Percentiles rank a stretch among this genome's conserved stretches.
Conservation (phyloP, 1,140 invertebrate genomes). For the Rhopalosiphum maidis region DNA sequence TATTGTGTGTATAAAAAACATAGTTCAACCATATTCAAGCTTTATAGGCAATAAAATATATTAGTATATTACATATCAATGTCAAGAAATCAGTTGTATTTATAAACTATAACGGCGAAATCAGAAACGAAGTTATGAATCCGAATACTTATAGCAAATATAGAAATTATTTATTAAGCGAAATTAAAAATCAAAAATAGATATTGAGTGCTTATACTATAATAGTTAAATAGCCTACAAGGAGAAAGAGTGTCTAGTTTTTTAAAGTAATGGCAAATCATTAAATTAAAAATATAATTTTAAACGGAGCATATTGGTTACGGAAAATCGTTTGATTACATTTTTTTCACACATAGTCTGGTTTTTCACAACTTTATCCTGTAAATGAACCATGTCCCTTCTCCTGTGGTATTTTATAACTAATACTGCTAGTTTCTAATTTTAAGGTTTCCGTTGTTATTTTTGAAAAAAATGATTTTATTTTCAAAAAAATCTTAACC, state of each 20-base stretch:
- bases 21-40: too few species aligned
- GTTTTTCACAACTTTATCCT: too few species aligned
- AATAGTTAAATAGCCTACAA: background rate
- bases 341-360: too few species aligned
- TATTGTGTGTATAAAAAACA: too few species aligned
- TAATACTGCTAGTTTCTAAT: too few species aligned
- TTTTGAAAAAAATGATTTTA: too few species aligned
- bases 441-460: too few species aligned
- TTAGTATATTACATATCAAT: background rate
- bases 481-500: too few species aligned
- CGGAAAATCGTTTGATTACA: too few species aligned
- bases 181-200: background rate
- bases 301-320: background rate
- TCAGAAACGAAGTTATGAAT: background rate
- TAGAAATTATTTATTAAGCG: background rate
- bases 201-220: background rate
- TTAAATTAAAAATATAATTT: constrained; percentile 10
- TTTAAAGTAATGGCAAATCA: background rate
- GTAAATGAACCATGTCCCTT: too few species aligned
- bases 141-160: too few species aligned
- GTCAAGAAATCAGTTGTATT: background rate
- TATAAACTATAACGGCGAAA: background rate
- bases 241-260: background rate
- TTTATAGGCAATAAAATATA: background rate
- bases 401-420: too few species aligned